Evolutionary conservation across 1,140 invertebrate genomes (phyloP).

Genomic region (Drosophila arawakana): DNA sequence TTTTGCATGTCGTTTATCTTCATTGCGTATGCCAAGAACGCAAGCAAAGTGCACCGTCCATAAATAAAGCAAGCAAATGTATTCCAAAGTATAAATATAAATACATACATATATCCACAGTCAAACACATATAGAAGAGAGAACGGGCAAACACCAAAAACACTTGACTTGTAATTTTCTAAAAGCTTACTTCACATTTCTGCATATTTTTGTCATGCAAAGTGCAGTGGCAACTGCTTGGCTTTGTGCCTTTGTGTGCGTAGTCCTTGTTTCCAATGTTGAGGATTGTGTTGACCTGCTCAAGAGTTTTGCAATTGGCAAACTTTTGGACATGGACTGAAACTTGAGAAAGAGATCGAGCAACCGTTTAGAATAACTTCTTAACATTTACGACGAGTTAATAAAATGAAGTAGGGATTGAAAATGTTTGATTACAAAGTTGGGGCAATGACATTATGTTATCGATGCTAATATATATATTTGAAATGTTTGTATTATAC

Average conservation of each 20-base stretch:
- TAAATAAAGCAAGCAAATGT: constrained; percentile 51
- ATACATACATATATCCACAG: constrained; percentile 16
- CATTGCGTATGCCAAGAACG: constrained; percentile 73
- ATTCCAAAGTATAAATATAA: constrained; percentile 19
- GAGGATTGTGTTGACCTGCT: constrained; percentile 24
- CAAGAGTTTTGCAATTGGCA: constrained; percentile 27
- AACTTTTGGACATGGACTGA: constrained; percentile 8
- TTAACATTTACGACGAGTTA: neutral
- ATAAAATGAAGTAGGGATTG: neutral
- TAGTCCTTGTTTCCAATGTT: neutral
- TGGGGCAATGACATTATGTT: neutral
- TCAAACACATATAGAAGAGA: constrained; percentile 2
- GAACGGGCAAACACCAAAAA: constrained; percentile 30
- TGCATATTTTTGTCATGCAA: constrained; percentile 73
- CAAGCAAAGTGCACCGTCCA: constrained; percentile 54
- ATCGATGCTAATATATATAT: neutral
- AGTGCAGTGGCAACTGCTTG: constrained; percentile 52
- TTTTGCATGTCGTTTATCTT: constrained; percentile 80
- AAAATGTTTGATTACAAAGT: neutral
- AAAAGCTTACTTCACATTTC: constrained; percentile 71
- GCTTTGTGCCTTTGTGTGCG: constrained; percentile 15
- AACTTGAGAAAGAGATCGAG: constrained; percentile 3
- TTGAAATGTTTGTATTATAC: too few species aligned
- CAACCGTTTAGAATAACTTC: neutral
- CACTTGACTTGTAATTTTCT: constrained; percentile 73